Percentiles rank a stretch among this genome's conserved stretches.
phyloP scores from a whole-genome alignment of 2,113 vertebrate species.

The Rostratula benghalensis region DNA sequence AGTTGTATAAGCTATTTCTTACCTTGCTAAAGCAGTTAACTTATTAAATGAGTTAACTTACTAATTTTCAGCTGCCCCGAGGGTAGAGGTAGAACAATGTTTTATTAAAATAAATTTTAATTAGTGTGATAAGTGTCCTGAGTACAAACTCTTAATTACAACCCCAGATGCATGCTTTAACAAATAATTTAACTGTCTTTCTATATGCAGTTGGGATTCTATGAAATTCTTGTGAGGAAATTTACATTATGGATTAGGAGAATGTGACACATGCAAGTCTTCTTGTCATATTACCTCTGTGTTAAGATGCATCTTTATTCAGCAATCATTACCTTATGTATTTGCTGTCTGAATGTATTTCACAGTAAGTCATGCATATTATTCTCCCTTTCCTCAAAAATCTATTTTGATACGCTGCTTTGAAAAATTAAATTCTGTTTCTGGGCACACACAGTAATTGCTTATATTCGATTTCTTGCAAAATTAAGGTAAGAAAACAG shows the following conservation, averaged over 20 bases:
- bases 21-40: neutral
- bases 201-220: neutral
- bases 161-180: neutral
- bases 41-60: neutral
- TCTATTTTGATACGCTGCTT: accelerated
- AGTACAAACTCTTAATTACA: neutral
- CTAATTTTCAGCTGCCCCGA: neutral
- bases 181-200: neutral
- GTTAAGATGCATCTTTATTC: neutral
- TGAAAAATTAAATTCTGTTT: neutral
- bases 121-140: neutral
- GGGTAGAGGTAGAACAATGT: neutral
- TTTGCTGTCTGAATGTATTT: neutral
- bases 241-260: neutral
- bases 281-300: neutral
- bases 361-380: neutral
- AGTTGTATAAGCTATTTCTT: neutral
- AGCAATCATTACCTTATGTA: neutral
- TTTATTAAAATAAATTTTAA: neutral
- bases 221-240: neutral
- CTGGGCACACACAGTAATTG: neutral
- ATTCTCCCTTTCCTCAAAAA: neutral
- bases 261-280: accelerated
- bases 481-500: neutral
- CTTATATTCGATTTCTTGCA: neutral